Percentiles rank a stretch among this genome's conserved stretches.
Conservation (phyloP, 92 coral and sea anemone genomes). For the Bergia sp. region DNA sequence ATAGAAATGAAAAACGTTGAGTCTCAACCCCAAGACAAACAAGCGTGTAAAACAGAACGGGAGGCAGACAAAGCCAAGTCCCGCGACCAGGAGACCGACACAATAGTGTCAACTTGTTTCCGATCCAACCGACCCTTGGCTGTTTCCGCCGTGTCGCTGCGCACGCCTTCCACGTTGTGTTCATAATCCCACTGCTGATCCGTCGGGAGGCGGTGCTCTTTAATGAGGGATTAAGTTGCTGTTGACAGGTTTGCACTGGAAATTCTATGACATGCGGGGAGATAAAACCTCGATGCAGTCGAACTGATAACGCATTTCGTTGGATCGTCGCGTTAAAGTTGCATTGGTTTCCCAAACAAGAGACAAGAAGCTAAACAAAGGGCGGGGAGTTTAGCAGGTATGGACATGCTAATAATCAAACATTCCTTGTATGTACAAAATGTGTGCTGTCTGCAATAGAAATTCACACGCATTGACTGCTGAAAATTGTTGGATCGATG, state of each 20-base stretch:
- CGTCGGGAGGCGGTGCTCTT: slow-evolving; percentile 18
- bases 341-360: not conserved
- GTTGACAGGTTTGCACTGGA: slow-evolving; percentile 27
- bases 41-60: no score
- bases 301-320: not conserved
- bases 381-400: not conserved
- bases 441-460: not conserved
- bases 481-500: not conserved
- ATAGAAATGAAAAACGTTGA: no score
- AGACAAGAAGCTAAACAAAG: not conserved
- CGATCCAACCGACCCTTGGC: no score
- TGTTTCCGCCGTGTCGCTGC: no score
- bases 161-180: no score
- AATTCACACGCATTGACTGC: not conserved
- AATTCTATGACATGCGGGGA: not conserved
- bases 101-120: no score
- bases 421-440: not conserved
- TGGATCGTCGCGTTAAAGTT: not conserved
- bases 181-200: no score
- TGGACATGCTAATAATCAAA: not conserved
- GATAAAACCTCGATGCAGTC: slow-evolving; percentile 24
- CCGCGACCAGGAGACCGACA: no score
- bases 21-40: no score
- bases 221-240: slow-evolving; percentile 41
- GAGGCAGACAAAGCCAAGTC: no score